Evolutionary conservation across 2,888 invertebrate genomes (phyloP).

Genomic region (Alsophila aescularia): DNA sequence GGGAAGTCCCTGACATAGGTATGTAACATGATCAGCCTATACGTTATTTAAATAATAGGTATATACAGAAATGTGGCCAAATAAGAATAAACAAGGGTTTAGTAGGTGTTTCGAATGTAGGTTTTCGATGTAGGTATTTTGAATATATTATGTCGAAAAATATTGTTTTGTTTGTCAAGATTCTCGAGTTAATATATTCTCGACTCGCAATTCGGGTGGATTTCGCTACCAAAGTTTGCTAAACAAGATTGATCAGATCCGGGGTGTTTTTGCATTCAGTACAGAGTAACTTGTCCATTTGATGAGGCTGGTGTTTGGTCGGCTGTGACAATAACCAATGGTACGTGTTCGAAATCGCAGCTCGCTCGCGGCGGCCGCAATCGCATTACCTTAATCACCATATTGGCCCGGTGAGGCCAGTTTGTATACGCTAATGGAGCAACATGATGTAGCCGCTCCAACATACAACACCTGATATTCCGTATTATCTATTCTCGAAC

Average conservation of each 20-base stretch:
- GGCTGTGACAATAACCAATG: slow-evolving; percentile 46
- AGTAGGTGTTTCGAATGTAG: too few species aligned
- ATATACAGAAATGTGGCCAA: too few species aligned
- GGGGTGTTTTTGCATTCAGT: slow-evolving; percentile 27
- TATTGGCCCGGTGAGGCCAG: slow-evolving; percentile 63
- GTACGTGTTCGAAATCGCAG: slow-evolving; percentile 50
- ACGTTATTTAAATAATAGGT: too few species aligned
- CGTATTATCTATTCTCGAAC: slow-evolving; percentile 7
- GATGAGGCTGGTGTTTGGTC: slow-evolving; percentile 36
- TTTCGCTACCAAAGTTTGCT: slow-evolving; percentile 27
- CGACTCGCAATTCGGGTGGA: slow-evolving; percentile 19
- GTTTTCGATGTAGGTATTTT: too few species aligned
- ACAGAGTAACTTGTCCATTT: slow-evolving; percentile 38
- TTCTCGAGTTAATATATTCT: slow-evolving; percentile 41
- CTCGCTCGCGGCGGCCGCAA: slow-evolving; percentile 48
- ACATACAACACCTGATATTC: slow-evolving; percentile 16
- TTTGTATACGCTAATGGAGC: slow-evolving; percentile 59
- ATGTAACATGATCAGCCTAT: too few species aligned
- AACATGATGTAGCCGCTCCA: slow-evolving; percentile 36
- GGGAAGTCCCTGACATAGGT: too few species aligned
- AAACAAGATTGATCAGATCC: slow-evolving; percentile 25
- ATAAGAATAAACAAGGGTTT: too few species aligned
- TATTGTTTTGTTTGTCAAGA: slow-evolving; percentile 38
- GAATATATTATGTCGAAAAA: background rate
- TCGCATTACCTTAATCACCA: slow-evolving; percentile 72